These are phyloP conservation scores for Rotaria magnacalcarata DNA, from an alignment of 2,888 invertebrate species.

Conservation along the genomic window DNA sequence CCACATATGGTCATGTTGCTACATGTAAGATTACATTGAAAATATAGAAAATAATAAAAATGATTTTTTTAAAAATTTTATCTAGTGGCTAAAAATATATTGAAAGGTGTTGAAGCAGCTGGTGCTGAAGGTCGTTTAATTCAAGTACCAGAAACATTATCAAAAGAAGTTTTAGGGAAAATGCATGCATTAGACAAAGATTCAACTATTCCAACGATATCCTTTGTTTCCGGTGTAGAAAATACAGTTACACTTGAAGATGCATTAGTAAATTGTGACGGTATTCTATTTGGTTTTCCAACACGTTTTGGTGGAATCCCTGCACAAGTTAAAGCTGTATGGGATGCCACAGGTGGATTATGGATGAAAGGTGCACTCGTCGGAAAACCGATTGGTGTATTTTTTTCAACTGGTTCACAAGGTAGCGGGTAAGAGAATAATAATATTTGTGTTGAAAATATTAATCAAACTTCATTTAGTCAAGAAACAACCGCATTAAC, in stretches of 20 bases:
- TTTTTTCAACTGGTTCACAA: slow-evolving; percentile 5
- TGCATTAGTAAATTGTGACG: slow-evolving; percentile 18
- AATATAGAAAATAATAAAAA: neutral
- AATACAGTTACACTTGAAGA: neutral
- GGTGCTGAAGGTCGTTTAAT: slow-evolving; percentile 6
- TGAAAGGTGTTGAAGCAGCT: slow-evolving; percentile 23
- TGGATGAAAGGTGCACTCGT: slow-evolving; percentile 26
- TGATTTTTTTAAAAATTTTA: neutral
- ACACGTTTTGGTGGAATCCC: slow-evolving; percentile 32
- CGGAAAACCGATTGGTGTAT: neutral
- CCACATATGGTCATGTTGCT: slow-evolving; percentile 10
- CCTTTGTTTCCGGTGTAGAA: neutral
- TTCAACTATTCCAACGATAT: neutral
- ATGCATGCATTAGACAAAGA: slow-evolving; percentile 25
- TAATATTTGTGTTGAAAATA: neutral
- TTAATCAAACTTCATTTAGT: neutral
- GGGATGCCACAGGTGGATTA: slow-evolving; percentile 2
- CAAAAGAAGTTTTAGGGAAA: neutral
- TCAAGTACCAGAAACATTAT: slow-evolving; percentile 34
- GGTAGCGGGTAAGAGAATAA: neutral
- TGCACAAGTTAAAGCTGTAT: neutral
- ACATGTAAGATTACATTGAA: neutral
- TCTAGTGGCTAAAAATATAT: slow-evolving; percentile 15
- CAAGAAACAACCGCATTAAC: slow-evolving; percentile 27
- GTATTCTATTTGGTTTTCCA: slow-evolving; percentile 12